These are phyloP conservation scores for Trissonchulus latispiculum DNA, from an alignment of 2,888 invertebrate species.

Conservation along the genomic window DNA sequence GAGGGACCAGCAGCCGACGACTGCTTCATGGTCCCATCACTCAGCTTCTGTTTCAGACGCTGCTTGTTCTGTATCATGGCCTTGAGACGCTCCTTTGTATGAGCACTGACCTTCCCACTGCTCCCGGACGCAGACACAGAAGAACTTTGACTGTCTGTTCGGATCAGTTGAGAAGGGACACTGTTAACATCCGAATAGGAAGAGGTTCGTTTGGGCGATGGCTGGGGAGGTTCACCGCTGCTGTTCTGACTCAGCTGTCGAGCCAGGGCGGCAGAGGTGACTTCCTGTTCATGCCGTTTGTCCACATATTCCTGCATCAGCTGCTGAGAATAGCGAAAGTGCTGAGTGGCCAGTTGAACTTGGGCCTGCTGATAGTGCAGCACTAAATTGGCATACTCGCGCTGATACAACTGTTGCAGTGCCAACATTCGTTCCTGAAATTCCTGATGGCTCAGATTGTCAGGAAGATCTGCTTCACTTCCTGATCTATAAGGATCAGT, in stretches of 20 bases:
- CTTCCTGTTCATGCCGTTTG: background rate
- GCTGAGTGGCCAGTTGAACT: conserved; percentile 17
- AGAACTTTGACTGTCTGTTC: background rate
- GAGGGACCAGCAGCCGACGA: background rate
- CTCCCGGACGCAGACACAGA: background rate
- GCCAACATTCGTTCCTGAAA: conserved; percentile 8
- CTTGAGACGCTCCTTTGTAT: conserved; percentile 12
- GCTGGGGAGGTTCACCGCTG: background rate
- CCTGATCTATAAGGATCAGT: background rate
- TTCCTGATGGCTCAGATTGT: background rate
- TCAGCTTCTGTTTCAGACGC: background rate
- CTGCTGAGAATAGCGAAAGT: conserved; percentile 19
- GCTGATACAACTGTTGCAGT: conserved; percentile 7
- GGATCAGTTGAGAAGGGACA: background rate
- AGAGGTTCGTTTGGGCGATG: background rate
- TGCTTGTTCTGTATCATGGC: conserved; percentile 16
- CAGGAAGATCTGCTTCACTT: background rate
- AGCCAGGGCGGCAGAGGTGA: background rate
- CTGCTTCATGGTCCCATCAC: background rate
- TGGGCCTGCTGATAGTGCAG: conserved; percentile 16
- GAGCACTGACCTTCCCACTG: background rate
- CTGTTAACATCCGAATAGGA: background rate
- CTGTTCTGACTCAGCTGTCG: background rate
- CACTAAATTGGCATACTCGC: conserved; percentile 16
- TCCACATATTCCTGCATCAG: background rate